Conservation (phyloP, 2,113 vertebrate species). For the Cavia aperea region DNA sequence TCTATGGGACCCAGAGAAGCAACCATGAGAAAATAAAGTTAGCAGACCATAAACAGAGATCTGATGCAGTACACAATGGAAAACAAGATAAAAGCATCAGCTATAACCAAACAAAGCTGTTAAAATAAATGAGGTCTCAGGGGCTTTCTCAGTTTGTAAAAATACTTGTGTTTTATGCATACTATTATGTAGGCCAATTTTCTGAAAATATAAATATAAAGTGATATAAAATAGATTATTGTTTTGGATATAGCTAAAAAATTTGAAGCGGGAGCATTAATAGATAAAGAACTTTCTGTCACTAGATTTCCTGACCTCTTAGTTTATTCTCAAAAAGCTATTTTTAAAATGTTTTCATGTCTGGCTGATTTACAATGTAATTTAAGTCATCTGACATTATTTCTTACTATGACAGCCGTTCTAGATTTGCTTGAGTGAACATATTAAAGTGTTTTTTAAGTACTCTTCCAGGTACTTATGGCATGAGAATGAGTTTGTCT, state of each 20-base stretch:
- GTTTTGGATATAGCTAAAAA: neutral
- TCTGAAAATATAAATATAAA: conserved; percentile 19
- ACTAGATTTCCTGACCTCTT: neutral
- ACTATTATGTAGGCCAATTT: neutral
- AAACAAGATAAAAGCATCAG: neutral
- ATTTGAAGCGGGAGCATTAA: neutral
- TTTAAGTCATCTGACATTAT: neutral
- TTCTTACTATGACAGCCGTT: neutral
- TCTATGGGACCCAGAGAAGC: neutral
- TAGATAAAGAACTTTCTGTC: neutral
- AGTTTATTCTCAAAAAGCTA: conserved; percentile 15
- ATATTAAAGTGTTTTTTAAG: neutral
- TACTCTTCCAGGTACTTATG: neutral
- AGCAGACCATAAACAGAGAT: neutral
- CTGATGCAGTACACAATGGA: neutral
- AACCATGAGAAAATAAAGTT: neutral
- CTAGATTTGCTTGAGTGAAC: neutral
- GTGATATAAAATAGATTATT: neutral
- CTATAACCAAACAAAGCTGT: neutral
- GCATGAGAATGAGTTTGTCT: neutral
- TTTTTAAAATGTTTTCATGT: neutral
- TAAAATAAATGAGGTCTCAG: neutral
- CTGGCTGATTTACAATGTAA: neutral
- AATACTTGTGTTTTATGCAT: neutral
- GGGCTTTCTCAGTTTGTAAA: neutral